These are phyloP conservation scores for Helostoma temminkii DNA, from an alignment of 2,797 vertebrate species.

Conservation along the genomic window DNA sequence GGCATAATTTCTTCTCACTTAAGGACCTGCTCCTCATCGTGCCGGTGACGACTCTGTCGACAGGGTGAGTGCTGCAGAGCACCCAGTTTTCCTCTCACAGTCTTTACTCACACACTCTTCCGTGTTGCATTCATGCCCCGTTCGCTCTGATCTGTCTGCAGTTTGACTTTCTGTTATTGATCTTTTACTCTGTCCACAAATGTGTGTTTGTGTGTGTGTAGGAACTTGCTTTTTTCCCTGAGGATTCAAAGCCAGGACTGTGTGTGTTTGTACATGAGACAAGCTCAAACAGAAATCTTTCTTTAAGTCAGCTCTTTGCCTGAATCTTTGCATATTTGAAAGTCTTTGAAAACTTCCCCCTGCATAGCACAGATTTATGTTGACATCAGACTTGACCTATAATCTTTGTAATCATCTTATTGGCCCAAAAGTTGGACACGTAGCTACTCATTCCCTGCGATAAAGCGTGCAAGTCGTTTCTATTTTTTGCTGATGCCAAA, in stretches of 20 bases:
- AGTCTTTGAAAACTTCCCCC: neutral
- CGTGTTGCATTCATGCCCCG: constrained; percentile 9
- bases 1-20: constrained; percentile 30
- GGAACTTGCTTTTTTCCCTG: constrained; percentile 20
- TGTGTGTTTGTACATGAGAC: constrained; percentile 25
- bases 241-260: constrained; percentile 42
- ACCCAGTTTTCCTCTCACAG: constrained; percentile 16
- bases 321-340: constrained; percentile 12
- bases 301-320: constrained; percentile 4
- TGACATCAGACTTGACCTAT: neutral
- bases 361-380: constrained; percentile 7
- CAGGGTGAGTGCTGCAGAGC: constrained; percentile 75
- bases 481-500: constrained; percentile 38
- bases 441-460: constrained; percentile 36
- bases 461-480: constrained; percentile 44
- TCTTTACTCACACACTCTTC: constrained; percentile 36
- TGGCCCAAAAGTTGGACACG: constrained; percentile 34
- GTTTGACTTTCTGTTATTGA: constrained; percentile 29
- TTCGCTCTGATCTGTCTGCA: constrained; percentile 21
- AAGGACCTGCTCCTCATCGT: constrained; percentile 40
- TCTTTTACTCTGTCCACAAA: constrained; percentile 26
- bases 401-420: constrained; percentile 25
- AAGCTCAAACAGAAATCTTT: constrained; percentile 49
- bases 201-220: neutral
- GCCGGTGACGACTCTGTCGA: constrained; percentile 54